Evolutionary conservation across 2,113 vertebrate genomes (phyloP).

Genomic region (Dasypus novemcinctus): DNA sequence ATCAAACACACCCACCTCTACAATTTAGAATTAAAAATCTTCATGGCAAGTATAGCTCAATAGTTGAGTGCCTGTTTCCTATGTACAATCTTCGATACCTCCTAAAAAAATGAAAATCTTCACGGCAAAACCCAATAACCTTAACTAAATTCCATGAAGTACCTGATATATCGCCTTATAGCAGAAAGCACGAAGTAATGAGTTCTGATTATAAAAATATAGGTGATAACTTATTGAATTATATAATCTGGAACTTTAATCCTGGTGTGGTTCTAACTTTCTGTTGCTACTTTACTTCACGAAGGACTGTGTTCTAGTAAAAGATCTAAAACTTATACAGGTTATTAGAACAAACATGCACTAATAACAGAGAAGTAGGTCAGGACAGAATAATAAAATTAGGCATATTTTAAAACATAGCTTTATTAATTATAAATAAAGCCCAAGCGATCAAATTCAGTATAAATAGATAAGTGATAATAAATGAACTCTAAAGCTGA

Average conservation of each 20-base stretch:
- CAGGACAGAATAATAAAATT: not conserved
- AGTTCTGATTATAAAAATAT: slow-evolving; percentile 17
- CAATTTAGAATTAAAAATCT: slow-evolving; percentile 26
- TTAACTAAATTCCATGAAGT: slow-evolving; percentile 9
- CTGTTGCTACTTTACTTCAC: slow-evolving; percentile 24
- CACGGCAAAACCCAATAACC: not conserved
- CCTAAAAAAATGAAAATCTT: slow-evolving; percentile 5
- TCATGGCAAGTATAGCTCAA: not conserved
- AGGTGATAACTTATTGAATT: not conserved
- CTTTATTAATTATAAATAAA: slow-evolving; percentile 54
- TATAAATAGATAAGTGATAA: not conserved
- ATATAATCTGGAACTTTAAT: slow-evolving; percentile 31
- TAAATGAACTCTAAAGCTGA: slow-evolving; percentile 36
- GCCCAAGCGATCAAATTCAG: not conserved
- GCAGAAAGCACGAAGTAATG: not conserved
- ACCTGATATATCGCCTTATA: not conserved
- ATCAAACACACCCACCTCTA: not conserved
- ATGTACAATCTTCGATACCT: too few species aligned
- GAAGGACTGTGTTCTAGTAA: not conserved
- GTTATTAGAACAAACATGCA: slow-evolving; percentile 3
- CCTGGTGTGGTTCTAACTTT: not conserved
- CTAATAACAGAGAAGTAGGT: not conserved
- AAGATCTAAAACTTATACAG: not conserved
- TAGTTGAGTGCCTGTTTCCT: too few species aligned
- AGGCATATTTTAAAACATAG: not conserved